Conservation (phyloP, 2,113 vertebrate genomes). For the Harpagus bidentatus region DNA sequence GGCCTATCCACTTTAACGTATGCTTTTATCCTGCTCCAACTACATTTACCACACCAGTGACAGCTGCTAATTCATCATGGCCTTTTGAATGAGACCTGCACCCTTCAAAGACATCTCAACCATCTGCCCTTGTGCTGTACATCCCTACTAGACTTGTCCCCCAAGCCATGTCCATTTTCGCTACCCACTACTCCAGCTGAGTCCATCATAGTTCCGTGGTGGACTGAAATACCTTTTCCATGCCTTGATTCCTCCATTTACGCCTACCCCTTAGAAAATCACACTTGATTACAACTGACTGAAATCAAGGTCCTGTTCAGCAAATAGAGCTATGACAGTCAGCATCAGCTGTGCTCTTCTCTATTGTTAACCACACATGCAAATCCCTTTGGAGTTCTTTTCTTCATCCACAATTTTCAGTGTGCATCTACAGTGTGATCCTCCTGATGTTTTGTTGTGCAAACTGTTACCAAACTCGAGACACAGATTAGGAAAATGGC, state of each 20-base stretch:
- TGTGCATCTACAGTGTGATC: neutral
- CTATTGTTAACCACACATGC: neutral
- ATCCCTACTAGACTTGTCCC: neutral
- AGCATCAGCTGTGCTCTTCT: neutral
- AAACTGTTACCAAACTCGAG: neutral
- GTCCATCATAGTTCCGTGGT: neutral
- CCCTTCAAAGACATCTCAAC: neutral
- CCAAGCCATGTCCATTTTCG: neutral
- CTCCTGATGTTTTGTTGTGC: neutral
- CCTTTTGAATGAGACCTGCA: neutral
- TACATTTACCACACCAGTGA: neutral
- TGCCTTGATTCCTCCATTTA: neutral
- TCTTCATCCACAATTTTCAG: neutral
- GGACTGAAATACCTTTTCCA: neutral
- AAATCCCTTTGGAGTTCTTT: neutral
- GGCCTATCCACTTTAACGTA: neutral
- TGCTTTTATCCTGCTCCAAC: neutral
- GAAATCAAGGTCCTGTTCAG: neutral
- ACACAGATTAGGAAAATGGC: neutral
- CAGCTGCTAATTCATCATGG: neutral
- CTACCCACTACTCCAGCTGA: neutral
- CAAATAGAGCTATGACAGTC: neutral
- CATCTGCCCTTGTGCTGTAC: neutral
- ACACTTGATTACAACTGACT: neutral
- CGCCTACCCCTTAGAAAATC: neutral